phyloP scores from a whole-genome alignment of 2,113 vertebrate species.

The Athene noctua region DNA sequence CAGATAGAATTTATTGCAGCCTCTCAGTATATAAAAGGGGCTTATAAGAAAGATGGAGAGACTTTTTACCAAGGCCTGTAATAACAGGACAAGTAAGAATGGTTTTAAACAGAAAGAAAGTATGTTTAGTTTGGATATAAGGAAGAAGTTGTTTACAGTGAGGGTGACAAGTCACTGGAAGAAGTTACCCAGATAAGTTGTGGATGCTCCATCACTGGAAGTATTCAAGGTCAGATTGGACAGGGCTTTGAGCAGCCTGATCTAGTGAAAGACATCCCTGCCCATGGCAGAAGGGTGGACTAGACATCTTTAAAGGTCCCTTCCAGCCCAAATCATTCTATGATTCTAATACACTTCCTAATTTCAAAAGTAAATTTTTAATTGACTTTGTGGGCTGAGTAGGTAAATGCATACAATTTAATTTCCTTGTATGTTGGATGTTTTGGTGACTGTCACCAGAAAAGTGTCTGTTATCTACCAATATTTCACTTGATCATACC shows the following conservation, averaged over 20 bases:
- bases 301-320: not conserved
- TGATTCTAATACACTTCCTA: not conserved
- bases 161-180: not conserved
- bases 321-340: not conserved
- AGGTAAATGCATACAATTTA: not conserved
- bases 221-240: not conserved
- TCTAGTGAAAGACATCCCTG: not conserved
- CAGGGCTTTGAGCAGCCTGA: not conserved
- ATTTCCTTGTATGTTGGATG: not conserved
- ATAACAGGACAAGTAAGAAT: not conserved
- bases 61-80: not conserved
- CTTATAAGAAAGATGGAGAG: not conserved
- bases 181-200: not conserved
- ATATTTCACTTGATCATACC: not conserved
- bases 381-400: not conserved
- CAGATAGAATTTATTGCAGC: not conserved
- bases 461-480: not conserved
- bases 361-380: not conserved
- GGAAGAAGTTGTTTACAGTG: rapidly evolving
- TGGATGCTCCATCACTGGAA: not conserved
- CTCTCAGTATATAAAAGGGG: not conserved
- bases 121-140: not conserved
- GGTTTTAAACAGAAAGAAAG: not conserved
- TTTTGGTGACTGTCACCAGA: not conserved
- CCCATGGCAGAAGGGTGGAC: not conserved